Evolutionary conservation across 92 coral and sea anemone species (phyloP).

Genomic region (Chrysogorgia sp.): DNA sequence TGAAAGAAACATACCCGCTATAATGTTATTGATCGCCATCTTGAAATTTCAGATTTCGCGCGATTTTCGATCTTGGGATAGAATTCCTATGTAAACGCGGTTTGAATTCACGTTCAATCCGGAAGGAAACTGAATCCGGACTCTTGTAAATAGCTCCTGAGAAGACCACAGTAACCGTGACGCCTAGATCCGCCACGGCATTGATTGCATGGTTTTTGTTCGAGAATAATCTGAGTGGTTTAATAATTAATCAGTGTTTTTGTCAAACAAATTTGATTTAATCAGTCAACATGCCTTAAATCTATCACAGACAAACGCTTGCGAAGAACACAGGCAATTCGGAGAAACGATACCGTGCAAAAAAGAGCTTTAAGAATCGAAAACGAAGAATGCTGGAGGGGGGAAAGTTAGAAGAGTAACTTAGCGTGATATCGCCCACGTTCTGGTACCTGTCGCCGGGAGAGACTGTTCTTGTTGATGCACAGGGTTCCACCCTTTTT

Average conservation of each 20-base stretch:
- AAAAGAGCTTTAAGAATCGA: neutral
- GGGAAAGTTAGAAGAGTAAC: neutral
- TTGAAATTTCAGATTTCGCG: too few relatives aligned
- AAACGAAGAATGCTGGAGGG: neutral
- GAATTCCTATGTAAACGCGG: too few relatives aligned
- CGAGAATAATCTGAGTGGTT: neutral
- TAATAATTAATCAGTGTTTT: slow-evolving; percentile 3
- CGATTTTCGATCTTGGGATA: too few relatives aligned
- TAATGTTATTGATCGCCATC: too few relatives aligned
- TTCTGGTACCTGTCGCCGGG: neutral
- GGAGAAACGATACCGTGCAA: neutral
- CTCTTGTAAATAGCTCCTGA: too few relatives aligned
- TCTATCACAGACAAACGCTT: neutral
- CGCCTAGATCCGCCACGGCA: too few relatives aligned
- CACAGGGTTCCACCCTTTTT: neutral
- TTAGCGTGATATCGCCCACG: neutral
- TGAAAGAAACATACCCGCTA: too few relatives aligned
- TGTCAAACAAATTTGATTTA: neutral
- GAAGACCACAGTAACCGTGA: too few relatives aligned
- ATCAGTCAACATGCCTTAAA: neutral
- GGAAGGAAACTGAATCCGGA: too few relatives aligned
- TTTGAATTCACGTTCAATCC: too few relatives aligned
- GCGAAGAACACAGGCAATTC: neutral
- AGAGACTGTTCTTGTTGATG: neutral
- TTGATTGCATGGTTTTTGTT: neutral